Conservation (phyloP, 2,113 vertebrate species). For the Neogale vison region DNA sequence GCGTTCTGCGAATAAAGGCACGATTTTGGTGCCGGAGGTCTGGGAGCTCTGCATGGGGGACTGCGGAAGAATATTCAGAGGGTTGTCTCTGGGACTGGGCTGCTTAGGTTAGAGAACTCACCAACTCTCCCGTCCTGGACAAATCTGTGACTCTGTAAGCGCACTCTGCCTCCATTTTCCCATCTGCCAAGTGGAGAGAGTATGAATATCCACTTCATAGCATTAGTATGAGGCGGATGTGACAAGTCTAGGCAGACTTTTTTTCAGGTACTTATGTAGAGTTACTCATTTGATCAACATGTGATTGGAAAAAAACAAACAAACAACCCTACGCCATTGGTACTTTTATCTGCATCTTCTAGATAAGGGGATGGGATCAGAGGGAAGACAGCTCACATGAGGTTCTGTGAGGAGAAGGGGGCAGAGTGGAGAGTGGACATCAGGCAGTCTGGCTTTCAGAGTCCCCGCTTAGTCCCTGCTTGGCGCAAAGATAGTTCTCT, state of each 20-base stretch:
- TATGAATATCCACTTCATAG: not conserved
- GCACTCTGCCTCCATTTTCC: not conserved
- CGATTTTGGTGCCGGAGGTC: not conserved
- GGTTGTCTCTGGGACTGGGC: not conserved
- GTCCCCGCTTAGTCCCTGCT: not conserved
- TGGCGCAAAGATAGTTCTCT: not conserved
- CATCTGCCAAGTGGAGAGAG: not conserved
- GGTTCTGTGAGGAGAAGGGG: not conserved
- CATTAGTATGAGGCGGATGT: not conserved
- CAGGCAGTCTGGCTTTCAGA: not conserved
- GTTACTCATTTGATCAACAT: not conserved
- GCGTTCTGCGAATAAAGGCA: fast-evolving
- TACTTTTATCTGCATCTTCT: not conserved
- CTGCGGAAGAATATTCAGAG: not conserved
- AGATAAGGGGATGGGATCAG: not conserved
- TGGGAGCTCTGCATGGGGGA: not conserved
- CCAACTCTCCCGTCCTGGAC: not conserved
- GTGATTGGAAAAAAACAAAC: not conserved
- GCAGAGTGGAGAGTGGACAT: not conserved
- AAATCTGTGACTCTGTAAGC: not conserved
- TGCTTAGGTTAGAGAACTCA: not conserved
- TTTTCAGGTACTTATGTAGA: not conserved
- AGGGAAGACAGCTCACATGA: not conserved
- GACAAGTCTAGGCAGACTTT: not conserved
- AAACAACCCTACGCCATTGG: not conserved